Conservation (phyloP, 2,797 vertebrate species). For the Odontamblyopus lacepedii region DNA sequence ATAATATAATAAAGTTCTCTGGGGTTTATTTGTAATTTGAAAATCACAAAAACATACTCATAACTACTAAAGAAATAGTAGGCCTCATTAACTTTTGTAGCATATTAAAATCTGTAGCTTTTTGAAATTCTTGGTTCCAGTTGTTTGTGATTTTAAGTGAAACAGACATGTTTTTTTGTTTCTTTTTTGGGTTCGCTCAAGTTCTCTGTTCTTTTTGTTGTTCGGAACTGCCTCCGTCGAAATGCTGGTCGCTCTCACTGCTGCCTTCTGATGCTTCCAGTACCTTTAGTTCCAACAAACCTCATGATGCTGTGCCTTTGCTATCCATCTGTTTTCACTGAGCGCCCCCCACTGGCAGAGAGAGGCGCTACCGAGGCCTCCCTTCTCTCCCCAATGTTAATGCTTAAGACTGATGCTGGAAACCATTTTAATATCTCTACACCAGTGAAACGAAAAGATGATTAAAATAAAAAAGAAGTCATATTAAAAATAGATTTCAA, state of each 20-base stretch:
- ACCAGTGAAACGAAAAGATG: constrained; percentile 51
- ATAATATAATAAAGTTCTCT: too few relatives aligned
- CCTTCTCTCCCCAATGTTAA: constrained; percentile 60
- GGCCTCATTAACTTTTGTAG: too few relatives aligned
- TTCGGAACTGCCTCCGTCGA: not conserved
- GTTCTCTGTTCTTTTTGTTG: not conserved
- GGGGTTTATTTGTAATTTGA: too few relatives aligned
- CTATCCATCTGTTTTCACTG: not conserved
- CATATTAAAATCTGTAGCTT: too few relatives aligned
- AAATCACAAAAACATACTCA: too few relatives aligned
- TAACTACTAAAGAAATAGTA: too few relatives aligned
- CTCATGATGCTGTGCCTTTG: constrained; percentile 13
- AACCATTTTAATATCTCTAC: constrained; percentile 70
- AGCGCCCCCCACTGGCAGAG: not conserved
- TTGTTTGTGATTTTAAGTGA: not conserved
- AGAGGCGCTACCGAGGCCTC: constrained; percentile 42
- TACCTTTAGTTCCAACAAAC: not conserved
- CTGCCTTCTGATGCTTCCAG: constrained; percentile 1
- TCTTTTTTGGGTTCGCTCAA: too few relatives aligned
- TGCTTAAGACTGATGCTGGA: constrained; percentile 68
- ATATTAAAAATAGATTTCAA: constrained; percentile 82
- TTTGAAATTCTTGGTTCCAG: too few relatives aligned
- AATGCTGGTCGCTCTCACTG: not conserved
- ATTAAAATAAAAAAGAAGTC: constrained; percentile 55
- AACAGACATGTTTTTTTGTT: not conserved